Evolutionary conservation across 2,888 invertebrate species (phyloP), one percentile per base, ranked within the genome.

Genomic region (Thumatha senex): DNA sequence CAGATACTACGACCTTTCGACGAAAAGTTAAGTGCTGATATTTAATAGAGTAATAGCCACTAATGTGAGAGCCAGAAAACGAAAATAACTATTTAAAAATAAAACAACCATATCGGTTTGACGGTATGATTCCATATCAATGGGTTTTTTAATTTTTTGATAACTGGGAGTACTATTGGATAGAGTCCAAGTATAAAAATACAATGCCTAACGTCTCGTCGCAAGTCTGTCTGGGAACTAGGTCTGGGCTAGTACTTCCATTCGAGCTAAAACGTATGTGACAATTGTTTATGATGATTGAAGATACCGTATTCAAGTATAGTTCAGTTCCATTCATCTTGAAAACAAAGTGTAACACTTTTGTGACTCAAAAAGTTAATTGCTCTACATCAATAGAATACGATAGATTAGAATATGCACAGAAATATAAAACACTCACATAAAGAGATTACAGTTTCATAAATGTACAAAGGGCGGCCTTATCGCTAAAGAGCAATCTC

Each of bases 131-230:
- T 40, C 47, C 36, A 59, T 57, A 74, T 76, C 73, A 72, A 74
- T 74, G 72, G 68, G 59, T 48, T 65, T 58, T 60, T 46, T 56
- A 62, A 68, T 72, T 75, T 43, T 78, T 75, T 86, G 85, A 86
- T 87, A 83, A 77, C 66, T 65, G 63, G 58, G 84, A 82, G 86
- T 84, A 84, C 84, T 86, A 88, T 87, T 90, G 90, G 90, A 89
- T 61, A 62, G 61, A 61, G 72, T 87, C 90, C 90, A 90, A 89
- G 83, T 87, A 80, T 80, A 86, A 87, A 90, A 90, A 90, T 89
- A 90, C 88, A 86, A 86, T 85, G 78, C 82, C 80, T 83, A 80
- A 78, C 76, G 78, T 80, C 82, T 80, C 81, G 74, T 58, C 78
- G 78, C 80, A 76, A 79, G 83, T 78, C 76, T 77, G 83, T 75